Percentiles rank a stretch among this genome's conserved stretches.
Conservation (phyloP, 2,113 vertebrate genomes). For the Potamarius usumacintae region DNA sequence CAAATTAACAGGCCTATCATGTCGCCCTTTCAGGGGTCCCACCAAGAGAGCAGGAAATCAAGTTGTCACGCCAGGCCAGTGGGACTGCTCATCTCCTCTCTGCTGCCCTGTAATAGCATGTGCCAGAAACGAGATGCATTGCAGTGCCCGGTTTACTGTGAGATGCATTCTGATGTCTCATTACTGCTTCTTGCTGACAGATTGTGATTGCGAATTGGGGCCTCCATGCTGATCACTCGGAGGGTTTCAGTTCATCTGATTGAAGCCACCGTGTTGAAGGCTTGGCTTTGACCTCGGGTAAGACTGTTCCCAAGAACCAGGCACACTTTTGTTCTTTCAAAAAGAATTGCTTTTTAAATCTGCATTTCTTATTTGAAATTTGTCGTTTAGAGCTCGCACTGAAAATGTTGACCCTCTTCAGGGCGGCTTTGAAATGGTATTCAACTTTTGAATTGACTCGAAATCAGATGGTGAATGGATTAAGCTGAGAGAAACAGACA, state of each 20-base stretch:
- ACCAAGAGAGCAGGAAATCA: conserved; percentile 89
- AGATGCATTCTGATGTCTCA: conserved; percentile 77
- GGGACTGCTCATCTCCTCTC: conserved; percentile 77
- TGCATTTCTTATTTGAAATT: not conserved
- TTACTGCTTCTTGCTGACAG: conserved; percentile 72
- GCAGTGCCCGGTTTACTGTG: conserved; percentile 57
- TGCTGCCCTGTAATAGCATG: conserved; percentile 84
- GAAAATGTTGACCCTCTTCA: not conserved
- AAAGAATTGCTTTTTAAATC: conserved; percentile 27
- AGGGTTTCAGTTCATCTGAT: conserved; percentile 35
- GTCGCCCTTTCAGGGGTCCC: conserved; percentile 80
- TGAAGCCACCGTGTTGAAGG: conserved; percentile 21
- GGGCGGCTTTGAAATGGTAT: not conserved
- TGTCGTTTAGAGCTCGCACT: not conserved
- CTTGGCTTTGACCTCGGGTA: conserved; percentile 36
- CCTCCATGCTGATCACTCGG: conserved; percentile 44
- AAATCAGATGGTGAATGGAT: conserved; percentile 37
- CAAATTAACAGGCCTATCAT: conserved; percentile 90
- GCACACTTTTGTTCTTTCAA: not conserved
- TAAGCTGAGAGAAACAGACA: conserved; percentile 26
- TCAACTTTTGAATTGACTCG: not conserved
- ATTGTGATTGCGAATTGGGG: conserved; percentile 53
- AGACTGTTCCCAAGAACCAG: conserved; percentile 1
- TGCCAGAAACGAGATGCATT: conserved; percentile 81
- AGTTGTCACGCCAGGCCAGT: conserved; percentile 88